These are phyloP conservation scores for Tapirus terrestris DNA, from an alignment of 2,113 vertebrate genomes.

Conservation along the genomic window DNA sequence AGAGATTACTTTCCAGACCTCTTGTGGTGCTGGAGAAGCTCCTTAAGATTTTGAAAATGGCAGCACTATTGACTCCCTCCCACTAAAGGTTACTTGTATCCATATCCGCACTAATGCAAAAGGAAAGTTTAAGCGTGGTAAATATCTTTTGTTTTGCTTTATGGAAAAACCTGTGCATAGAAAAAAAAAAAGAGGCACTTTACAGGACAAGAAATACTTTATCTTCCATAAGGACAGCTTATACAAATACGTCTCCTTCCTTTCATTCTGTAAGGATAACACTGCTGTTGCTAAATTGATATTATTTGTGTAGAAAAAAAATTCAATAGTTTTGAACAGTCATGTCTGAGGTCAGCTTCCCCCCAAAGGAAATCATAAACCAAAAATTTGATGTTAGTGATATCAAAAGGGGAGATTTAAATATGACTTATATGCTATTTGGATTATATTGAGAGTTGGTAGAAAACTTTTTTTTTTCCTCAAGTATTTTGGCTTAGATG, in stretches of 20 bases:
- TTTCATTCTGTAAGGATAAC: background rate
- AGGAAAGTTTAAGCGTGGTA: constrained; percentile 50
- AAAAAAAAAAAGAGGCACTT: background rate
- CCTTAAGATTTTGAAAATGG: constrained; percentile 74
- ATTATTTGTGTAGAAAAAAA: constrained; percentile 9
- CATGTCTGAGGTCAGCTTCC: background rate
- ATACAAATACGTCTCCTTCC: background rate
- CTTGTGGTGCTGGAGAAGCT: constrained; percentile 40
- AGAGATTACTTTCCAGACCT: constrained; percentile 74
- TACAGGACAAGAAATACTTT: background rate
- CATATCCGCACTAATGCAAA: background rate
- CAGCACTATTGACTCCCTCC: constrained; percentile 65
- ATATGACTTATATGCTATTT: background rate
- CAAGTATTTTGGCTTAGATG: constrained; percentile 34
- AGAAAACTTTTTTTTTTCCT: background rate
- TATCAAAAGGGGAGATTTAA: background rate
- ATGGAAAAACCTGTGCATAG: background rate
- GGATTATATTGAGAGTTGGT: background rate
- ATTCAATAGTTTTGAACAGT: background rate
- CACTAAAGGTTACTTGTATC: constrained; percentile 63
- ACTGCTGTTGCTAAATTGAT: background rate
- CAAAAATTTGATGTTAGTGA: background rate
- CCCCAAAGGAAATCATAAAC: background rate
- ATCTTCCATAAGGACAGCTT: background rate
- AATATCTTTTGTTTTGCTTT: constrained; percentile 71